Evolutionary conservation across 2,888 invertebrate species (phyloP).

Genomic region (Steromphala cineraria): DNA sequence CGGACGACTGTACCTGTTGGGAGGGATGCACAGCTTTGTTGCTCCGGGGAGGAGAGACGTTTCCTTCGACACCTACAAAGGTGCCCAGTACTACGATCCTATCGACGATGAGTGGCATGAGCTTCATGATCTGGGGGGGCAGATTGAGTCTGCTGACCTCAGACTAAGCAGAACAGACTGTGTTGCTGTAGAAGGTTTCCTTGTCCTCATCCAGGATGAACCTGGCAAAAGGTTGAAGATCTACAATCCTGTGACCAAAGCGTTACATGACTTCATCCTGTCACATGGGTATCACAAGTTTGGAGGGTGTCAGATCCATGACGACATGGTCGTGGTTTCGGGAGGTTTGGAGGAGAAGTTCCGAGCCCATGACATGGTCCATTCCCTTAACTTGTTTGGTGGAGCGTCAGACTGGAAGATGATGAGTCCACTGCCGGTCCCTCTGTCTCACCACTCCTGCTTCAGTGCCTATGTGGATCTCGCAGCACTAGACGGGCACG

Average conservation of each 20-base stretch:
- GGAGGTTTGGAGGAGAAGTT: conserved; percentile 28
- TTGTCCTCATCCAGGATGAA: conserved; percentile 24
- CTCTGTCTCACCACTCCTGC: background rate
- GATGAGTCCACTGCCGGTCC: background rate
- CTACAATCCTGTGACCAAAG: conserved; percentile 32
- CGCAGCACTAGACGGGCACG: background rate
- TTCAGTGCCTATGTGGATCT: background rate
- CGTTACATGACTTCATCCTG: conserved; percentile 7
- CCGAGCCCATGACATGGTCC: conserved; percentile 32
- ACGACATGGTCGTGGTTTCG: conserved; percentile 23
- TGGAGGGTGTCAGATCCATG: conserved; percentile 26
- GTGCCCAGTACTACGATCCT: conserved; percentile 28
- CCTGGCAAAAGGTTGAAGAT: conserved; percentile 22
- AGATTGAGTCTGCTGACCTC: conserved; percentile 12
- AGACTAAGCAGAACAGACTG: conserved; percentile 20
- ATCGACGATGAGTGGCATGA: conserved; percentile 29
- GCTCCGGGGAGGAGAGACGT: background rate
- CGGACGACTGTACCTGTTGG: conserved; percentile 31
- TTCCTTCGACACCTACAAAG: conserved; percentile 13
- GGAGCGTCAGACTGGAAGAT: background rate
- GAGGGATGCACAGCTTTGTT: conserved; percentile 23
- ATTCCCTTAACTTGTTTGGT: conserved; percentile 23
- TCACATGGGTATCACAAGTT: conserved; percentile 34
- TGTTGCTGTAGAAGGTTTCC: conserved; percentile 24
- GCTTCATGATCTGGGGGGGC: conserved; percentile 6